Conservation (phyloP, 2,797 vertebrate species). For the Silurus lanzhouensis region DNA sequence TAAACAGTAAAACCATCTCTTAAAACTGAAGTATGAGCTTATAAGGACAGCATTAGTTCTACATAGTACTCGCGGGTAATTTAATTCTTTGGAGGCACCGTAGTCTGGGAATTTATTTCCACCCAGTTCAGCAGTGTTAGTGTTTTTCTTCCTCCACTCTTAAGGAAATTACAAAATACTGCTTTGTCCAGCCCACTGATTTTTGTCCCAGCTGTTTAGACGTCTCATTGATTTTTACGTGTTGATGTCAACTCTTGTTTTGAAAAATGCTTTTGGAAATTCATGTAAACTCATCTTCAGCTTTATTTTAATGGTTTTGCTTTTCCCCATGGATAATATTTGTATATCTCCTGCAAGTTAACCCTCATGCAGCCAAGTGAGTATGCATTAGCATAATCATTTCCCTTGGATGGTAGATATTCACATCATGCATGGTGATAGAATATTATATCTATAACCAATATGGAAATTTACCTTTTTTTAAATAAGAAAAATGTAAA, state of each 20-base stretch:
- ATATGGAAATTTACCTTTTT: neutral
- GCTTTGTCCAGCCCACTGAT: neutral
- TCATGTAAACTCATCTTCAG: neutral
- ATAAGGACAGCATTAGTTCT: neutral
- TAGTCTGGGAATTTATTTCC: conserved; percentile 13
- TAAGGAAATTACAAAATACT: neutral
- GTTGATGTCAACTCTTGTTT: neutral
- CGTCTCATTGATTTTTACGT: neutral
- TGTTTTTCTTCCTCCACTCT: conserved; percentile 3
- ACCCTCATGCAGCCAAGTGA: neutral
- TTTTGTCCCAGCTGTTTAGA: neutral
- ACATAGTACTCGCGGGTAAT: conserved; percentile 17
- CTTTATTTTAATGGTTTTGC: neutral
- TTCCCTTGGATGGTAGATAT: neutral
- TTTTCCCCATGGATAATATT: too few relatives aligned
- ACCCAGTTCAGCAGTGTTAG: conserved; percentile 6
- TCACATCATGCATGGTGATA: neutral
- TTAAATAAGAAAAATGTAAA: neutral
- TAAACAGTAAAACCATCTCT: conserved; percentile 19
- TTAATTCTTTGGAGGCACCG: conserved; percentile 1
- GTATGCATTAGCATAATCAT: neutral
- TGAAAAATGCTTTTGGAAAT: neutral
- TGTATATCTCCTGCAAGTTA: neutral
- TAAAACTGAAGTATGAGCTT: conserved; percentile 13
- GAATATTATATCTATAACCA: neutral